Evolutionary conservation across 2,797 vertebrate species (phyloP).

Genomic region (Anas acuta): DNA sequence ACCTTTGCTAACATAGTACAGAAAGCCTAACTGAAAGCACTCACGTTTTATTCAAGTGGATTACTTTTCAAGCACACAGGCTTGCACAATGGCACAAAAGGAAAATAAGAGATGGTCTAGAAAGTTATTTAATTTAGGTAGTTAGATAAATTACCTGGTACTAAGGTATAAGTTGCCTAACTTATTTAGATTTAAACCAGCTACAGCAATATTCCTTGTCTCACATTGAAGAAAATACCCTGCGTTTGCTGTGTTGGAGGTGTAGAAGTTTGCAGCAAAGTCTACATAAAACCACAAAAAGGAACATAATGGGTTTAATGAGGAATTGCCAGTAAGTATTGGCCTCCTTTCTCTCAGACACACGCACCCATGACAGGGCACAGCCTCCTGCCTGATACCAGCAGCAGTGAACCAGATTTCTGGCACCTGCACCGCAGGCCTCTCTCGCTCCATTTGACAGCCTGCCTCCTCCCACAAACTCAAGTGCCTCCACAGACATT

Average conservation of each 20-base stretch:
- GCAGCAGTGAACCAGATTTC: not conserved
- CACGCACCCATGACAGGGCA: rapidly evolving
- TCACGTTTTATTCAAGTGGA: not conserved
- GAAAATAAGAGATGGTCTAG: not conserved
- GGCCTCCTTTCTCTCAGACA: not conserved
- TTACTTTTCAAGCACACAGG: not conserved
- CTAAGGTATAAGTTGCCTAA: not conserved
- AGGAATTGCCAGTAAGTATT: rapidly evolving
- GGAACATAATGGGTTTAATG: not conserved
- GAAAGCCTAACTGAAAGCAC: not conserved
- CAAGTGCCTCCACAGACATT: not conserved
- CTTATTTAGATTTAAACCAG: not conserved
- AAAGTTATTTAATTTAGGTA: not conserved
- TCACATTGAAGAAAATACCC: not conserved
- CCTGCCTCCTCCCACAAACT: not conserved
- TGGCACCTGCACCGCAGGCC: not conserved
- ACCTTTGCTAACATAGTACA: not conserved
- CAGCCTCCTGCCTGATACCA: not conserved
- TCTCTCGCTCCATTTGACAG: not conserved
- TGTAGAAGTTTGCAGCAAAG: not conserved
- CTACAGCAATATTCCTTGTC: not conserved
- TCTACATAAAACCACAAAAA: not conserved
- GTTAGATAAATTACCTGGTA: not conserved
- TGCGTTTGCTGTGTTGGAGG: not conserved
- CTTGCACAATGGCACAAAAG: not conserved